phyloP scores from a whole-genome alignment of 2,113 vertebrate genomes.

The Zosterops japonicus region DNA sequence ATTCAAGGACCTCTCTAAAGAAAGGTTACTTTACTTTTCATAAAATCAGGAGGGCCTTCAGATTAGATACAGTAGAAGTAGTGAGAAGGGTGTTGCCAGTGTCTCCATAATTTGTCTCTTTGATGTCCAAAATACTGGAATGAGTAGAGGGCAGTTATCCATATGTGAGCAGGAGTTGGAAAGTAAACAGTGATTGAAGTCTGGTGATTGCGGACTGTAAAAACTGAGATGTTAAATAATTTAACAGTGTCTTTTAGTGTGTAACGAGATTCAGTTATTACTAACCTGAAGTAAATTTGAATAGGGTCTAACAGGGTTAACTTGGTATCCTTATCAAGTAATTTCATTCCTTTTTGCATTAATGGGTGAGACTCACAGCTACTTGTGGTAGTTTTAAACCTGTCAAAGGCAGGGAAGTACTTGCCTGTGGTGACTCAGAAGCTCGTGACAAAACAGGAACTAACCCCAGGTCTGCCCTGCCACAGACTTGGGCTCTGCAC shows the following conservation, averaged over 20 bases:
- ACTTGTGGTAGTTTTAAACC: neutral
- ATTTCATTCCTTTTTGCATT: neutral
- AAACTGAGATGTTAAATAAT: neutral
- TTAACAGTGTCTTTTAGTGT: neutral
- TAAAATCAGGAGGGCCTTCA: neutral
- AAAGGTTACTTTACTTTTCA: neutral
- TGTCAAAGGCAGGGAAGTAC: neutral
- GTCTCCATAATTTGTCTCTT: neutral
- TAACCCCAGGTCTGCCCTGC: neutral
- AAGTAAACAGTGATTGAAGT: neutral
- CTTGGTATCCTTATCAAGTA: neutral
- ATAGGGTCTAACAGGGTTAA: neutral
- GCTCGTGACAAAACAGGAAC: conserved; percentile 17
- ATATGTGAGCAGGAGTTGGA: neutral
- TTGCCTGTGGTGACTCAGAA: conserved; percentile 22
- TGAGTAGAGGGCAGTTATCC: neutral
- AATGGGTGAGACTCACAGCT: neutral
- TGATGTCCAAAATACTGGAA: neutral
- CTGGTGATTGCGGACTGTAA: neutral
- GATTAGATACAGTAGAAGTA: neutral
- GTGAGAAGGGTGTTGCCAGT: neutral
- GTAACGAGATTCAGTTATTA: neutral
- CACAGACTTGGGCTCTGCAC: neutral
- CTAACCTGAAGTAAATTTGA: neutral
- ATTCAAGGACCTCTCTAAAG: neutral